phyloP scores from a whole-genome alignment of 2,797 vertebrate species.

The Rhynchonycteris naso region DNA sequence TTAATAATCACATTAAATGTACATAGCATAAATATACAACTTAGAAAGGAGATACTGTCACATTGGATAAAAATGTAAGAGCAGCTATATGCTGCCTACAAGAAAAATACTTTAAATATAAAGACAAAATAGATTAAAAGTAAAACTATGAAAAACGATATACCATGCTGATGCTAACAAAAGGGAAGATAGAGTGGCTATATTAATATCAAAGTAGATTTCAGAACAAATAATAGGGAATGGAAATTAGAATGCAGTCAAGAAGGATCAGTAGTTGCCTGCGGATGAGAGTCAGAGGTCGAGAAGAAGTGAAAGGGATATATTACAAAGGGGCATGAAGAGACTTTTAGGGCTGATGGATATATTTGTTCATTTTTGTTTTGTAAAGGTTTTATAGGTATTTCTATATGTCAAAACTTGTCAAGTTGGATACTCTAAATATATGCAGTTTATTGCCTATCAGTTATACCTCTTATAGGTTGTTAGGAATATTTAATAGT shows the following conservation, averaged over 20 bases:
- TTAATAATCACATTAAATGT: neutral
- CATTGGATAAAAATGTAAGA: neutral
- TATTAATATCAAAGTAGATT: constrained; percentile 17
- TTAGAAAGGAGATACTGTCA: neutral
- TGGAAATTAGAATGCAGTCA: neutral
- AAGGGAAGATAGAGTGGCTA: constrained; percentile 35
- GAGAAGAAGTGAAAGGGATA: neutral
- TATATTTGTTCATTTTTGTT: neutral
- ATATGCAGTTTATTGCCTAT: neutral
- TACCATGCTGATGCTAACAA: neutral
- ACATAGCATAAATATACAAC: neutral
- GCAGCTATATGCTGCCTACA: neutral
- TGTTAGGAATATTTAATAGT: neutral
- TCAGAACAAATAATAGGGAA: neutral
- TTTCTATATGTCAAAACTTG: neutral
- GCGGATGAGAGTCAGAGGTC: neutral
- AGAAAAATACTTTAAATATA: constrained; percentile 1
- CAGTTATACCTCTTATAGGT: neutral
- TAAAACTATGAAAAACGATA: neutral
- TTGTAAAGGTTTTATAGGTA: neutral
- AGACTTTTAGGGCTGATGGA: neutral
- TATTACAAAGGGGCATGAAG: neutral
- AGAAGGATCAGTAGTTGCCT: neutral
- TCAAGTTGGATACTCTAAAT: neutral
- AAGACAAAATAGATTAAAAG: constrained; percentile 23